These are phyloP conservation scores for Drosophila paranaensis DNA, from an alignment of 2,888 invertebrate genomes.

Conservation along the genomic window DNA sequence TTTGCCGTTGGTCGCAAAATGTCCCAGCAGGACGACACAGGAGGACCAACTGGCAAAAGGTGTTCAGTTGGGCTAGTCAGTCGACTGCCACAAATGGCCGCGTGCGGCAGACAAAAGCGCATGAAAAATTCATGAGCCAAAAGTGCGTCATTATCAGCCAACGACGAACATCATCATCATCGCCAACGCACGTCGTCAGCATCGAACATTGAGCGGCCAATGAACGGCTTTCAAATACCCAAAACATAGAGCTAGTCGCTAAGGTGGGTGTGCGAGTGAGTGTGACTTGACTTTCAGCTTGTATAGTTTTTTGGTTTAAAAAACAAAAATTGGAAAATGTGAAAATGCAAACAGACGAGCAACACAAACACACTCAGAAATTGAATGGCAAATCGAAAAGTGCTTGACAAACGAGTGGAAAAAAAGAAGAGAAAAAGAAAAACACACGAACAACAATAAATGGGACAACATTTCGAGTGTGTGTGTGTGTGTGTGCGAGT, in stretches of 20 bases:
- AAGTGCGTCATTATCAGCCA: slow-evolving; percentile 34
- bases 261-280: slow-evolving; percentile 42
- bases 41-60: slow-evolving; percentile 66
- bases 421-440: slow-evolving; percentile 14
- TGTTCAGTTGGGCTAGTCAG: slow-evolving; percentile 70
- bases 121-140: slow-evolving; percentile 79
- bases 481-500: slow-evolving; percentile 27
- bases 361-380: slow-evolving; percentile 27
- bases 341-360: slow-evolving; percentile 8
- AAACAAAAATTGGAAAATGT: slow-evolving; percentile 27
- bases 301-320: slow-evolving; percentile 56
- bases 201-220: slow-evolving; percentile 57
- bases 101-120: slow-evolving; percentile 82
- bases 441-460: slow-evolving; percentile 41
- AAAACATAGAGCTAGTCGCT: slow-evolving; percentile 39
- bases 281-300: slow-evolving; percentile 59
- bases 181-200: slow-evolving; percentile 19
- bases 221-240: slow-evolving; percentile 52
- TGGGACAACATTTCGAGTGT: slow-evolving; percentile 43
- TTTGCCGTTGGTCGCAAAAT: slow-evolving; percentile 17
- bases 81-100: slow-evolving; percentile 79
- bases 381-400: slow-evolving; percentile 69
- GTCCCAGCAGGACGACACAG: slow-evolving; percentile 11
- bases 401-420: slow-evolving; percentile 64
- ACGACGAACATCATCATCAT: slow-evolving; percentile 32